Evolutionary conservation across 2,113 vertebrate genomes (phyloP).

Genomic region (Embiotoca jacksoni): DNA sequence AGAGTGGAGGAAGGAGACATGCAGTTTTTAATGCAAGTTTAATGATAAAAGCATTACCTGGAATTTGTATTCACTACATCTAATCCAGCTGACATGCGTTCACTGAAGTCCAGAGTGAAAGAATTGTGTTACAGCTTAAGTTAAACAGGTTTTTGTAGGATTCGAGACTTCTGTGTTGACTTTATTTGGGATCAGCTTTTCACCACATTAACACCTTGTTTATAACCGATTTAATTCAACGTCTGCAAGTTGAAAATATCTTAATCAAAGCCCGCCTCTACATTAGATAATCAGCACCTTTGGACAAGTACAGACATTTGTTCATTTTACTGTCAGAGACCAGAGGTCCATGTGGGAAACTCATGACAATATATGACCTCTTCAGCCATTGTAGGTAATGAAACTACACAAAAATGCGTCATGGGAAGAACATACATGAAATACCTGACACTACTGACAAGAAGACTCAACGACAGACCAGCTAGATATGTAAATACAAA

Average conservation of each 20-base stretch:
- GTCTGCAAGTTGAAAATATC: neutral
- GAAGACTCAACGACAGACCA: neutral
- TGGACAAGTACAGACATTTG: neutral
- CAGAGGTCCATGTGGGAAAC: neutral
- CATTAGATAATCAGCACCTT: neutral
- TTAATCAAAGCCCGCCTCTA: neutral
- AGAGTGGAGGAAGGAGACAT: constrained; percentile 15
- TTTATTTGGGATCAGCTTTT: neutral
- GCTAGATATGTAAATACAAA: neutral
- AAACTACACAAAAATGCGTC: neutral
- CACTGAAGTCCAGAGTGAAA: neutral
- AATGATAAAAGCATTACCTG: neutral
- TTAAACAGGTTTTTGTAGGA: constrained; percentile 13
- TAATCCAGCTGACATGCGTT: constrained; percentile 2
- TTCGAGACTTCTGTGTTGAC: neutral
- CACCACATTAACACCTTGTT: neutral
- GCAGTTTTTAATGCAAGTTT: neutral
- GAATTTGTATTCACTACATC: neutral
- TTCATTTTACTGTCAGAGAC: neutral
- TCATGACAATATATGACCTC: neutral
- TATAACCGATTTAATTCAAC: neutral
- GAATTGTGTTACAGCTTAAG: neutral
- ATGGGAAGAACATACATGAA: neutral
- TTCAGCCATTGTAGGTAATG: neutral
- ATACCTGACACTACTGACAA: neutral